phyloP scores from a whole-genome alignment of 1,140 invertebrate species.

The Drosophila gunungcola region DNA sequence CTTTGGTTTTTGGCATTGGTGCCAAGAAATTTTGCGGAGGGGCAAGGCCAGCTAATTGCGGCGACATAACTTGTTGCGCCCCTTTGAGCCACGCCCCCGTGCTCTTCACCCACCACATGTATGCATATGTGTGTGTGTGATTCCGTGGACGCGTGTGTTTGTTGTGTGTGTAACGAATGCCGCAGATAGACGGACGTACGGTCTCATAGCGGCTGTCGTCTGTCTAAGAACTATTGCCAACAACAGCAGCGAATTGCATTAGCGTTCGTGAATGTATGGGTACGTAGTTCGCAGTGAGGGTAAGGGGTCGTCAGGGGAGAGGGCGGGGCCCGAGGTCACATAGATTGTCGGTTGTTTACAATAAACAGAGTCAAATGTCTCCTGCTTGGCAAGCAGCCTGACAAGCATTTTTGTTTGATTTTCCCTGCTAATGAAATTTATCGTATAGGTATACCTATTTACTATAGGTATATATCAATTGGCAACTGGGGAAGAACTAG shows the following conservation, averaged over 20 bases:
- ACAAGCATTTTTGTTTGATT: slow-evolving; percentile 70
- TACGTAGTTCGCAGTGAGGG: slow-evolving; percentile 1
- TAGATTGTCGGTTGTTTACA: slow-evolving; percentile 69
- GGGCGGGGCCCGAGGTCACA: slow-evolving; percentile 52
- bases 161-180: slow-evolving; percentile 31
- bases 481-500: background rate
- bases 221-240: slow-evolving; percentile 69
- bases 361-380: slow-evolving; percentile 81
- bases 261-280: slow-evolving; percentile 16
- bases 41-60: slow-evolving; percentile 75
- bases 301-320: background rate
- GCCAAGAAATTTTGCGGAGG: slow-evolving; percentile 76
- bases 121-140: slow-evolving; percentile 6
- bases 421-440: slow-evolving; percentile 50
- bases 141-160: background rate
- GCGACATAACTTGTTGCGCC: slow-evolving; percentile 80
- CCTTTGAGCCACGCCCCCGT: slow-evolving; percentile 34
- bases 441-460: slow-evolving; percentile 9
- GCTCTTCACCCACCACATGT: slow-evolving; percentile 13
- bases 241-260: slow-evolving; percentile 74
- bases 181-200: slow-evolving; percentile 50
- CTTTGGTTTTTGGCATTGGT: slow-evolving; percentile 76
- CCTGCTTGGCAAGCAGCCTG: slow-evolving; percentile 48
- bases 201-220: slow-evolving; percentile 56
- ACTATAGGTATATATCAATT: slow-evolving; percentile 18